These are phyloP conservation scores for Poecilia gillii DNA, from an alignment of 2,797 vertebrate species.

Conservation along the genomic window DNA sequence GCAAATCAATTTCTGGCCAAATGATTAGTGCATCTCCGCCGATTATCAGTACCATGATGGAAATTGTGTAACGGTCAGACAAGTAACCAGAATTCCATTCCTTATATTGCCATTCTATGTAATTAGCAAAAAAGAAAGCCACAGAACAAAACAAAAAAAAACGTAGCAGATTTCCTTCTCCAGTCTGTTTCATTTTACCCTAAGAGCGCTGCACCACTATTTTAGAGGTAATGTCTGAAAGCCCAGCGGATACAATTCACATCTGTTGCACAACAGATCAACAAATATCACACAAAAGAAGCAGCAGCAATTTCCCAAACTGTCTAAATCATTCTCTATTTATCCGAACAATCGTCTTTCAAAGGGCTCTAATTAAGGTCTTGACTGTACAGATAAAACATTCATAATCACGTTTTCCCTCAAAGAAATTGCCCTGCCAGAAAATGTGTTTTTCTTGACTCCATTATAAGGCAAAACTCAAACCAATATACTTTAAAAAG, in stretches of 20 bases:
- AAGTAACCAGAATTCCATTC: not conserved
- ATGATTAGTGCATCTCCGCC: not conserved
- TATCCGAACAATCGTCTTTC: conserved; percentile 5
- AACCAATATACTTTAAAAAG: conserved; percentile 3
- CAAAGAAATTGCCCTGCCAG: conserved; percentile 1
- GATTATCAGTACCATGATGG: not conserved
- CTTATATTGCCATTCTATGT: not conserved
- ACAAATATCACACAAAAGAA: conserved; percentile 21
- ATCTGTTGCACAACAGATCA: conserved; percentile 30
- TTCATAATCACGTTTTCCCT: conserved; percentile 10
- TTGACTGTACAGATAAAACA: conserved; percentile 24
- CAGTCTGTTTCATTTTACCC: conserved; percentile 10
- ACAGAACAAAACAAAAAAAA: not conserved
- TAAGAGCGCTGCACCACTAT: not conserved
- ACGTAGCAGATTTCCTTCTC: not conserved
- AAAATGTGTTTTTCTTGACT: conserved; percentile 3
- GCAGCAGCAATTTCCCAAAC: conserved; percentile 16
- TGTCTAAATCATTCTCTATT: not conserved
- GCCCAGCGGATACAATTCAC: conserved; percentile 9
- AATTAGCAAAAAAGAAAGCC: not conserved
- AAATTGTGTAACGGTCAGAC: not conserved
- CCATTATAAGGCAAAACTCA: conserved; percentile 16
- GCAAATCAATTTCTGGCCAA: not conserved
- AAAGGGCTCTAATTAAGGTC: conserved; percentile 31
- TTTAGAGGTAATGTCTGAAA: conserved; percentile 16